Conservation (phyloP, 2,113 vertebrate species). For the Ovis aries region ARS-UI_Ramb_v3.0 NC_056067.1:64044501-64045000, state of each 20-base stretch:
- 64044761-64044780: not conserved
- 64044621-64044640: not conserved
- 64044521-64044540: not conserved
- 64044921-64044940: not conserved
- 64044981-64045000: not conserved
- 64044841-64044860: not conserved
- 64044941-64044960: not conserved
- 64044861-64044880: not conserved
- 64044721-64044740: not conserved
- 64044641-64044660: no score
- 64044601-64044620: not conserved
- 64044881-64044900: not conserved
- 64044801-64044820: not conserved
- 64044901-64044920: not conserved
- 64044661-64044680: not conserved
- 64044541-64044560: not conserved
- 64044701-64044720: not conserved
- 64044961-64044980: not conserved
- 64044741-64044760: not conserved
- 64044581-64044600: accelerated
- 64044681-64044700: not conserved
- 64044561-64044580: accelerated
- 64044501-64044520: not conserved
- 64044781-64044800: not conserved
- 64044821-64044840: not conserved